Evolutionary conservation across 2,113 vertebrate genomes (phyloP), one percentile per base, ranked within the genome.

Genomic region (Pseudois nayaur): DNA sequence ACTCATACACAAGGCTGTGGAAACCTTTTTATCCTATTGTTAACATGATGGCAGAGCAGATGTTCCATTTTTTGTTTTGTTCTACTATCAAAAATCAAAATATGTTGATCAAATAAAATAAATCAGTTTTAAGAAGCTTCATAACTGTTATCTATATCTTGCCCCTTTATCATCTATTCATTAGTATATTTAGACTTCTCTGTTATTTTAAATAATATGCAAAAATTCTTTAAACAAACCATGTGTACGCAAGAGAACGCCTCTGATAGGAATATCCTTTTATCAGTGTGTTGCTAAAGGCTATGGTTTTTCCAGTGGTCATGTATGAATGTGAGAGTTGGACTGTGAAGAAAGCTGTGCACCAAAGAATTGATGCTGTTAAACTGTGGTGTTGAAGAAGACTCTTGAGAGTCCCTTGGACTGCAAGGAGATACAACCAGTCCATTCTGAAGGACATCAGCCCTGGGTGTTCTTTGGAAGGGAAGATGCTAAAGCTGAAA

Each of bases 351-450:
- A 60, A 60, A 14, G 5, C 27, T 31, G 59, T 31, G 59, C 2
- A 1, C 2, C 0, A 0, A 60, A 60, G 5, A 60, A 31, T 60
- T 60, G 59, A 14, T 60, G 59, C 12, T 31, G 5, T 60, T 5
- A 5, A 60, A 60, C 59, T 14, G 59, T 60, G 59, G 12, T 31
- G 57, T 60, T 60, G 59, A 11, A 60, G 1, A 60, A 60, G 12
- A 60, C 27, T 60, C 25, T 60, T 14, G 59, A 60, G 27, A 31
- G 5, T 60, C 59, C 10, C 59, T 60, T 31, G 59, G 59, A 60
- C 27, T 60, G 27, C 59, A 31, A 60, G 27, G 27, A 31, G 59
- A 31, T 60, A 1, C 59, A 60, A 14, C 59, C 5, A 60, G 59
- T 29, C 27, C 59, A 60, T 60, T 60, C 59, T 29, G 5, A 60